Evolutionary conservation across 2,888 invertebrate species (phyloP), one percentile per base, ranked within the genome.

Genomic region (Fabriciana adippe): DNA sequence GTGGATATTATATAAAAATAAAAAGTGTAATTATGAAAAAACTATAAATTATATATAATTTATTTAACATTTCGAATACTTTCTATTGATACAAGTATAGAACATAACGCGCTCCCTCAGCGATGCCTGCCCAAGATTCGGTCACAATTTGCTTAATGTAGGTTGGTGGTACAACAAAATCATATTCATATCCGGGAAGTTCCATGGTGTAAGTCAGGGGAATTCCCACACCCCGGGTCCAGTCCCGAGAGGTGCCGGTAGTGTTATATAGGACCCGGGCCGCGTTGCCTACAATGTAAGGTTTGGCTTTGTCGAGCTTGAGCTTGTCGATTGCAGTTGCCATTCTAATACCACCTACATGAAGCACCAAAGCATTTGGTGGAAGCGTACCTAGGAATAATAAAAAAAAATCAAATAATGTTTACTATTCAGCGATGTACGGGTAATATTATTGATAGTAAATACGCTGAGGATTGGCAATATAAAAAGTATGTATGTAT

Each of bases 171-270:
- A 95, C 93, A 71, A 94, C 76, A 81, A 96, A 96, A 11, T 77
- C 77, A 64, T 87, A 90, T 1, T 90, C 86, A 69, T 95, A 95
- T 45, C 93, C 94, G 0, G 95, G 95, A 66, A 96, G 84, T 82
- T 96, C 96, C 79, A 95, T 83, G 11, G 95, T 95, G 76, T 95
- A 95, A 0, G 95, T 92, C 47, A 95, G 85, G 0, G 94, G 93
- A 63, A 95, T 87, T 0, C 93, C 93, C 0, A 86, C 90, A 15
- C 89, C 94, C 73, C 93, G 93, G 0, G 94, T 94, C 93, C 95
- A 96, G 82, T 96, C 96, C 71, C 95, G 94, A 75, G 95, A 95
- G 6, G 95, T 95, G 35, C 96, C 96, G 16, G 94, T 90, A 0
- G 95, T 94, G 68, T 86, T 91, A 80, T 95, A 95, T 66, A 94